Evolutionary conservation across 2,113 vertebrate genomes (phyloP).

Genomic region (Pseudorasbora parva): DNA sequence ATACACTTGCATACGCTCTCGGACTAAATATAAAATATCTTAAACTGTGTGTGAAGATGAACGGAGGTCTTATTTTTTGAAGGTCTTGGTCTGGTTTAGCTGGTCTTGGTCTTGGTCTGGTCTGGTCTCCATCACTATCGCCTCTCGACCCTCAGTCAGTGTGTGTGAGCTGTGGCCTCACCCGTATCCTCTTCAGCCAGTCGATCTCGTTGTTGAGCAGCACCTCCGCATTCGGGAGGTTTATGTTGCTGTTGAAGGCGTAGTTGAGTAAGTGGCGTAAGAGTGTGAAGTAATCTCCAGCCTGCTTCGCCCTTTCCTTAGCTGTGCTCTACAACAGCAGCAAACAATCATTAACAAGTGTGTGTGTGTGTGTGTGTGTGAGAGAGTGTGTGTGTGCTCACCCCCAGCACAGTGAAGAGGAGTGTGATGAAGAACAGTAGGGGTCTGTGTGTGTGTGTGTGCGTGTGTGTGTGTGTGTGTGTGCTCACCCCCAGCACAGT

Average conservation of each 20-base stretch:
- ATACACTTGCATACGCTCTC: no score
- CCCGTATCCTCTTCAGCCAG: slow-evolving; percentile 97
- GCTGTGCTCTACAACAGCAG: slow-evolving; percentile 86
- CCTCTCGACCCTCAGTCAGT: no score
- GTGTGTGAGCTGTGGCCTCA: slow-evolving; percentile 68
- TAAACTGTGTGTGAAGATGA: no score
- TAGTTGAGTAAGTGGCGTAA: slow-evolving; percentile 95
- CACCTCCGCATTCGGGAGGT: slow-evolving; percentile 96
- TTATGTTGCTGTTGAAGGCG: slow-evolving; percentile 97
- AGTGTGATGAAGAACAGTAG: slow-evolving; percentile 98
- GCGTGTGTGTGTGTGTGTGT: no score
- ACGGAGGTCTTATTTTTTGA: no score
- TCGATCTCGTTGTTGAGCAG: slow-evolving; percentile 99
- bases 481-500: slow-evolving; percentile 90
- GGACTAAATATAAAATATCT: no score
- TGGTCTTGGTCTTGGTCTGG: no score
- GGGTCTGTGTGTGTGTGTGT: slow-evolving; percentile 91
- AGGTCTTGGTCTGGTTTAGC: no score
- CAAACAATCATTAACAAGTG: no score
- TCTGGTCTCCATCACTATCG: no score
- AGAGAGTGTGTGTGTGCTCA: no score
- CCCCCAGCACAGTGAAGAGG: slow-evolving; percentile 95
- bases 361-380: no score
- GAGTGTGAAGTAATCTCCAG: slow-evolving; percentile 95
- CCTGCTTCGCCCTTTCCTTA: slow-evolving; percentile 93